Percentiles rank a stretch among this genome's conserved stretches.
phyloP scores from a whole-genome alignment of 2,888 invertebrate species.

The Coelopa pilipes region DNA sequence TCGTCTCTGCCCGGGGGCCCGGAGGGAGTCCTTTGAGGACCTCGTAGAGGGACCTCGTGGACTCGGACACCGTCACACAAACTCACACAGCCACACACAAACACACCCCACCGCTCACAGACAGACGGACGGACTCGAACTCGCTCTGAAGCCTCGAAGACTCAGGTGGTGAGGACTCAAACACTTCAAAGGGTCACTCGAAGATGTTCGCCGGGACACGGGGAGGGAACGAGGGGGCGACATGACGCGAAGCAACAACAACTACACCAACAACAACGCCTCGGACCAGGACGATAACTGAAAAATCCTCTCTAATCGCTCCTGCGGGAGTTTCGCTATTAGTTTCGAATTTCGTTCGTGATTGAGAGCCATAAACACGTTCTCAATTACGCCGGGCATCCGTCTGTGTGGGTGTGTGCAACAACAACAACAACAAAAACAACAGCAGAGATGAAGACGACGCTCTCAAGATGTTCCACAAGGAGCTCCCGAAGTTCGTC shows the following conservation, averaged over 20 bases:
- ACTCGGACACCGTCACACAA: background rate
- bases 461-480: too few species aligned
- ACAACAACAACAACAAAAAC: too few species aligned
- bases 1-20: too few species aligned
- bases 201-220: background rate
- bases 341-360: constrained; percentile 49
- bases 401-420: constrained; percentile 24
- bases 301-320: constrained; percentile 29
- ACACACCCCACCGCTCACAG: too few species aligned
- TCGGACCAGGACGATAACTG: background rate
- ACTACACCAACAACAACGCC: background rate
- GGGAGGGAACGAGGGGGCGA: background rate
- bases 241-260: background rate
- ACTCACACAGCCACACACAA: background rate
- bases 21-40: too few species aligned
- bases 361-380: constrained; percentile 53
- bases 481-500: too few species aligned
- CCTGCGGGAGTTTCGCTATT: constrained; percentile 45
- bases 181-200: background rate
- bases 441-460: too few species aligned
- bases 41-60: too few species aligned
- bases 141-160: too few species aligned
- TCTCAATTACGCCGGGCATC: constrained; percentile 42
- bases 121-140: background rate
- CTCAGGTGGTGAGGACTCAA: background rate